A percentile compares a stretch with the other conserved stretches of the same genome.
Conservation (phyloP, 2,113 vertebrate genomes). For the Osmerus eperlanus region DNA sequence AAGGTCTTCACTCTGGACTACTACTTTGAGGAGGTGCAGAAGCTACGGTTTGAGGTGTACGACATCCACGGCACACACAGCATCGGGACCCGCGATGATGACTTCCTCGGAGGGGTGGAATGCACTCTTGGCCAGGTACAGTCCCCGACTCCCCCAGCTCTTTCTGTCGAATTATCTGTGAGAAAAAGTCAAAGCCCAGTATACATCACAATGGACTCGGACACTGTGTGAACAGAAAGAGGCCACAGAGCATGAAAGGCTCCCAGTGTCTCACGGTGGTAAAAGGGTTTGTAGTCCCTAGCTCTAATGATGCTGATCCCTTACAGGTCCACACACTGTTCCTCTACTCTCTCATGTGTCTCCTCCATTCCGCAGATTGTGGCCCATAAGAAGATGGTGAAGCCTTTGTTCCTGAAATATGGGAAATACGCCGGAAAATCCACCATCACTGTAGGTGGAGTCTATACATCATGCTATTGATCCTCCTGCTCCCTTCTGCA, state of each 20-base stretch:
- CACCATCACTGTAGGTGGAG: conserved; percentile 82
- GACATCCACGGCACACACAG: conserved; percentile 86
- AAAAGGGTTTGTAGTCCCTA: not conserved
- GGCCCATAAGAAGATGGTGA: conserved; percentile 90
- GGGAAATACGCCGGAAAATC: conserved; percentile 92
- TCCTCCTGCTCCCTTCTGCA: not conserved
- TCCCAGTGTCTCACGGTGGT: no score
- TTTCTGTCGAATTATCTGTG: no score
- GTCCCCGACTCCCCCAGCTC: conserved; percentile 3
- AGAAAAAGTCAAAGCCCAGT: no score
- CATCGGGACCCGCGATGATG: conserved; percentile 82
- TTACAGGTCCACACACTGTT: not conserved
- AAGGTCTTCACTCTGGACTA: conserved; percentile 90
- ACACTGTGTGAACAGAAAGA: no score
- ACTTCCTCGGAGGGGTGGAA: conserved; percentile 91
- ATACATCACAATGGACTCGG: no score
- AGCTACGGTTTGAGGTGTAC: conserved; percentile 90
- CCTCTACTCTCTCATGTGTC: conserved; percentile 7
- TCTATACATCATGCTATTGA: conserved; percentile 8
- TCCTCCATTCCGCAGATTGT: conserved; percentile 79
- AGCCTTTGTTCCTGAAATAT: conserved; percentile 84
- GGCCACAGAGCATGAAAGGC: no score
- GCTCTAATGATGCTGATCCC: not conserved
- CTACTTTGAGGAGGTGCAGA: conserved; percentile 95
- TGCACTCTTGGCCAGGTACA: conserved; percentile 91